Conservation (phyloP, 2,113 vertebrate genomes). For the Haliaeetus leucogaster region DNA sequence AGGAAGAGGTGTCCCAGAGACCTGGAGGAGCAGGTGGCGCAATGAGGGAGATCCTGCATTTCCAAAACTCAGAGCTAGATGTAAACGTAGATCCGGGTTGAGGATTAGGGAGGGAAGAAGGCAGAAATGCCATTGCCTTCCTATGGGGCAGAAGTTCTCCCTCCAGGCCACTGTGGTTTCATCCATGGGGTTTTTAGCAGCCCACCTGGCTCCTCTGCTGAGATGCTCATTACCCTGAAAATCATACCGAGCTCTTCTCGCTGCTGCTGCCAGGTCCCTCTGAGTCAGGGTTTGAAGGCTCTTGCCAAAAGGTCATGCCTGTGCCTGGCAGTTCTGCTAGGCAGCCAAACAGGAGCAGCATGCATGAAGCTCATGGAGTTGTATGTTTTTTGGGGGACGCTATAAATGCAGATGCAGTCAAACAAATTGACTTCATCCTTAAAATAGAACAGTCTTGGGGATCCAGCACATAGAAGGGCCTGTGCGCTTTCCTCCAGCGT, state of each 20-base stretch:
- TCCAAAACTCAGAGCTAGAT: not conserved
- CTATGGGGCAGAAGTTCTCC: accelerated
- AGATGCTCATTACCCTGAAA: not conserved
- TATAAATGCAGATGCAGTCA: not conserved
- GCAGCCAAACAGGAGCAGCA: not conserved
- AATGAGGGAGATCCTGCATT: not conserved
- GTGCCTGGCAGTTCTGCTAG: not conserved
- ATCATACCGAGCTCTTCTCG: not conserved
- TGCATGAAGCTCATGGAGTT: accelerated
- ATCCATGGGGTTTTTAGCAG: not conserved
- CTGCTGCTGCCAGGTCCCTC: not conserved
- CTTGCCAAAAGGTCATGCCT: not conserved
- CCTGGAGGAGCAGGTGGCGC: not conserved
- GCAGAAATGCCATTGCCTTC: not conserved
- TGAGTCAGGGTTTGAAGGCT: not conserved
- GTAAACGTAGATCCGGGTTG: accelerated
- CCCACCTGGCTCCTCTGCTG: not conserved
- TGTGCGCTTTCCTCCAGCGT: not conserved
- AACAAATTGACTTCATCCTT: not conserved
- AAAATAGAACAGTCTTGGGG: not conserved
- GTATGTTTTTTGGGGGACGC: not conserved
- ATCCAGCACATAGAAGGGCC: not conserved
- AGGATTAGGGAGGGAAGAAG: not conserved
- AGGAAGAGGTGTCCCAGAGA: not conserved
- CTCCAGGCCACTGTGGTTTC: accelerated